Percentiles rank a stretch among this genome's conserved stretches.
Conservation (phyloP, 2,797 vertebrate species). For the Xerus rutilus region DNA sequence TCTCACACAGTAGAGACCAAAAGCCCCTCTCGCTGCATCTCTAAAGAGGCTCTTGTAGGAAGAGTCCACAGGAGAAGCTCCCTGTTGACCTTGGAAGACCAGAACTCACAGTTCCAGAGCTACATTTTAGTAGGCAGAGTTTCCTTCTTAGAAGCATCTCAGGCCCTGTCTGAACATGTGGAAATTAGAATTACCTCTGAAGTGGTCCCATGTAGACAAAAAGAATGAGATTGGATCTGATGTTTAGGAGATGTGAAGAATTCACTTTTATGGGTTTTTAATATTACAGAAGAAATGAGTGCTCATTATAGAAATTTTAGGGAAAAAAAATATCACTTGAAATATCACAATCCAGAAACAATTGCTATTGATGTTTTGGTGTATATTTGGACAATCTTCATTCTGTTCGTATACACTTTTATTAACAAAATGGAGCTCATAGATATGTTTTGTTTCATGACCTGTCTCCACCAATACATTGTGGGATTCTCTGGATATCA, state of each 20-base stretch:
- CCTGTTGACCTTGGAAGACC: background rate
- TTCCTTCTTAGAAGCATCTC: background rate
- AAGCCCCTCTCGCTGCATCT: fast-evolving
- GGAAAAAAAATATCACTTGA: background rate
- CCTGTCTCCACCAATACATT: background rate
- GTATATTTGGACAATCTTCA: background rate
- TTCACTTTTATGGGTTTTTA: background rate
- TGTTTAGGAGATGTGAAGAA: background rate
- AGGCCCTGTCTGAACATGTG: background rate
- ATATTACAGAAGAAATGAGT: background rate
- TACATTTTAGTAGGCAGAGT: background rate
- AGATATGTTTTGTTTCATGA: background rate
- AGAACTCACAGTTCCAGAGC: background rate
- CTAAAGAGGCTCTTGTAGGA: background rate
- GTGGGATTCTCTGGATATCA: background rate
- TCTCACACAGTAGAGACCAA: background rate
- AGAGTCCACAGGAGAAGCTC: background rate
- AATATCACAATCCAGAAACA: background rate
- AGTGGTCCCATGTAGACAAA: background rate
- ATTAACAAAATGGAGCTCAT: background rate
- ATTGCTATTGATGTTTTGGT: background rate
- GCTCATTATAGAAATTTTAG: background rate
- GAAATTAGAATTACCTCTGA: background rate
- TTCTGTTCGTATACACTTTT: background rate
- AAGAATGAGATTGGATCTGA: background rate